A percentile compares a stretch with the other conserved stretches of the same genome.
These are phyloP conservation scores for Sinelater perroti DNA, from an alignment of 2,888 invertebrate species.

Conservation along the genomic window DNA sequence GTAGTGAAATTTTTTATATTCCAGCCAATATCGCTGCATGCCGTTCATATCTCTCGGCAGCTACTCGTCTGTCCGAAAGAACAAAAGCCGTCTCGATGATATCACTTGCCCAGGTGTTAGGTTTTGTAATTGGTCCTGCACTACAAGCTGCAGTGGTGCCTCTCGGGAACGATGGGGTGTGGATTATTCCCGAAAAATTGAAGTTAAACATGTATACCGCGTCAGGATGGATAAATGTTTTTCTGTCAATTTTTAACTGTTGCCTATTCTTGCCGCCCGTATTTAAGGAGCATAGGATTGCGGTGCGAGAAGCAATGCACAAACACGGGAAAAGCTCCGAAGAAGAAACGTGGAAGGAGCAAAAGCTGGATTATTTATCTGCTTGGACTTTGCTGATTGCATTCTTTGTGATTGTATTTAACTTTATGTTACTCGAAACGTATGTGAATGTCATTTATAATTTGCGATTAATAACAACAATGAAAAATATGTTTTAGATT, in stretches of 20 bases:
- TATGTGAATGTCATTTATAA: conserved; percentile 54
- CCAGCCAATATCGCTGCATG: conserved; percentile 85
- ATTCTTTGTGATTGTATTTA: conserved; percentile 86
- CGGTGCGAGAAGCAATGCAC: conserved; percentile 80
- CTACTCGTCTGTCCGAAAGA: conserved; percentile 80
- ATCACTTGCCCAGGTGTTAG: conserved; percentile 85
- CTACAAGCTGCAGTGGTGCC: conserved; percentile 84
- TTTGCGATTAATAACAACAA: not conserved
- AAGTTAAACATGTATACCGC: conserved; percentile 88
- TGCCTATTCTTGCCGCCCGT: conserved; percentile 76
- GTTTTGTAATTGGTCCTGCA: conserved; percentile 87
- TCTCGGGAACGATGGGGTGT: conserved; percentile 72
- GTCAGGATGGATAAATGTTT: conserved; percentile 84
- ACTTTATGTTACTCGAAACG: conserved; percentile 89
- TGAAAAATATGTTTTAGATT: conserved; percentile 54
- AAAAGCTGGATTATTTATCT: conserved; percentile 78
- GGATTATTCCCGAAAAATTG: conserved; percentile 63
- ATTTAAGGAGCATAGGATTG: conserved; percentile 80
- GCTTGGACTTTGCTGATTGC: conserved; percentile 81
- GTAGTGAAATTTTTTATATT: conserved; percentile 41
- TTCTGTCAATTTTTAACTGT: conserved; percentile 77
- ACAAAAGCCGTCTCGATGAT: conserved; percentile 86
- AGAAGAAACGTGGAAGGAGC: conserved; percentile 75
- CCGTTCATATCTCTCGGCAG: conserved; percentile 84
- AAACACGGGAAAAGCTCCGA: conserved; percentile 76